Percentiles rank a stretch among this genome's conserved stretches.
Conservation (phyloP, 2,113 vertebrate genomes). For the Pachypanchax playfairii region DNA sequence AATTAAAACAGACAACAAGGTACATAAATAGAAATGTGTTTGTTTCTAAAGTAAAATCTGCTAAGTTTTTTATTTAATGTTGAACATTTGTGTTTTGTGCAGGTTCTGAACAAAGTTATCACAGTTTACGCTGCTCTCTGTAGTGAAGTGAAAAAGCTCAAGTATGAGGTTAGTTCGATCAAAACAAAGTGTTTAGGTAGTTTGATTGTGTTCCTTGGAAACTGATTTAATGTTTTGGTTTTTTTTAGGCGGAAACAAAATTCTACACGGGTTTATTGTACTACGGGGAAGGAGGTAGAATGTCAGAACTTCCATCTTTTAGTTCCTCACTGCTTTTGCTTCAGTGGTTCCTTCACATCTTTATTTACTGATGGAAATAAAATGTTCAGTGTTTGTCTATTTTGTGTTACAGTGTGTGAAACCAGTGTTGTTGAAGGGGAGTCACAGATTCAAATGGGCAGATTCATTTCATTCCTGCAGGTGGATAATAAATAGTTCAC, state of each 20-base stretch:
- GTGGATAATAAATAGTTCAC: conserved; percentile 58
- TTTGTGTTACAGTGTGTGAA: conserved; percentile 84
- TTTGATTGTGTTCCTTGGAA: not conserved
- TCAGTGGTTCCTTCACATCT: not conserved
- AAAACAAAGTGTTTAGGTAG: not conserved
- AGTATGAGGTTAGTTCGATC: conserved; percentile 88
- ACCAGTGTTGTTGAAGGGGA: conserved; percentile 93
- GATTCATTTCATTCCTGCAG: conserved; percentile 98
- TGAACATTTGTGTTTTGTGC: conserved; percentile 4
- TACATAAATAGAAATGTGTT: conserved; percentile 49
- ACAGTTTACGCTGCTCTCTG: conserved; percentile 98
- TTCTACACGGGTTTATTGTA: conserved; percentile 98
- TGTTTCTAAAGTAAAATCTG: not conserved
- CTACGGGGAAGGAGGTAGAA: conserved; percentile 96
- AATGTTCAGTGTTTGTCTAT: not conserved
- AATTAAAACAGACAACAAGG: conserved; percentile 99
- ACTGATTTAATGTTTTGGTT: conserved; percentile 3
- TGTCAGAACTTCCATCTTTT: conserved; percentile 28
- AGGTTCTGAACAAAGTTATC: conserved; percentile 99
- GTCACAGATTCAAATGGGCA: conserved; percentile 96
- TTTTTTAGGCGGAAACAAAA: conserved; percentile 91
- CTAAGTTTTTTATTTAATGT: not conserved
- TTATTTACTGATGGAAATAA: not conserved
- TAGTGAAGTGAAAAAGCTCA: conserved; percentile 97
- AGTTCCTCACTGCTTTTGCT: not conserved